A percentile compares a stretch with the other conserved stretches of the same genome.
Evolutionary conservation across 1,140 invertebrate genomes (phyloP).

Genomic region (Hyles vespertilio): DNA sequence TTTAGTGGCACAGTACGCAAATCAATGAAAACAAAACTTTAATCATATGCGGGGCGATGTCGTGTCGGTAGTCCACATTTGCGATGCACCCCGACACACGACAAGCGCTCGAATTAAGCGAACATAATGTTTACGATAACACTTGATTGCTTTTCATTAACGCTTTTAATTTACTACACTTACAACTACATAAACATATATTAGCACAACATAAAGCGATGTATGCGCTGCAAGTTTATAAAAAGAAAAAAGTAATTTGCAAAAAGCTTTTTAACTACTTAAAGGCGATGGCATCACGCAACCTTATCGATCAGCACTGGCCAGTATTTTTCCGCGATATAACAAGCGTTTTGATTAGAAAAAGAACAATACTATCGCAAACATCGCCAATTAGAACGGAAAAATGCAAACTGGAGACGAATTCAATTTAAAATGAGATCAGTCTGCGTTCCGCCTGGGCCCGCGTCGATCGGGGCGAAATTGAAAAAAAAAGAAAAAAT

Average conservation of each 20-base stretch:
- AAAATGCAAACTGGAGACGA: slow-evolving; percentile 60
- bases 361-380: slow-evolving; percentile 56
- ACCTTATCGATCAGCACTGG: slow-evolving; percentile 34
- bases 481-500: slow-evolving; percentile 67
- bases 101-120: slow-evolving; percentile 12
- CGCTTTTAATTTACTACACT: slow-evolving; percentile 5
- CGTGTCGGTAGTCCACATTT: slow-evolving; percentile 8
- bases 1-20: neutral
- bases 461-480: slow-evolving; percentile 67
- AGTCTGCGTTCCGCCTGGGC: slow-evolving; percentile 63
- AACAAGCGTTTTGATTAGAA: slow-evolving; percentile 39
- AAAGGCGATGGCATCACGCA: slow-evolving; percentile 38
- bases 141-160: slow-evolving; percentile 12
- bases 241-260: slow-evolving; percentile 37
- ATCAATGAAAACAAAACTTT: slow-evolving; percentile 13
- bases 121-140: slow-evolving; percentile 3
- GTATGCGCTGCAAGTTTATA: too few species aligned
- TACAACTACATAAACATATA: too few species aligned
- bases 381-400: slow-evolving; percentile 68
- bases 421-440: slow-evolving; percentile 75
- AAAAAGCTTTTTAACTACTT: slow-evolving; percentile 38
- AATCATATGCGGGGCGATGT: neutral
- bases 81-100: slow-evolving; percentile 16
- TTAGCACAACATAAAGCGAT: too few species aligned
- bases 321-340: slow-evolving; percentile 28